These are phyloP conservation scores for Trachemys scripta DNA, from an alignment of 2,113 vertebrate species.

Conservation along the genomic window DNA sequence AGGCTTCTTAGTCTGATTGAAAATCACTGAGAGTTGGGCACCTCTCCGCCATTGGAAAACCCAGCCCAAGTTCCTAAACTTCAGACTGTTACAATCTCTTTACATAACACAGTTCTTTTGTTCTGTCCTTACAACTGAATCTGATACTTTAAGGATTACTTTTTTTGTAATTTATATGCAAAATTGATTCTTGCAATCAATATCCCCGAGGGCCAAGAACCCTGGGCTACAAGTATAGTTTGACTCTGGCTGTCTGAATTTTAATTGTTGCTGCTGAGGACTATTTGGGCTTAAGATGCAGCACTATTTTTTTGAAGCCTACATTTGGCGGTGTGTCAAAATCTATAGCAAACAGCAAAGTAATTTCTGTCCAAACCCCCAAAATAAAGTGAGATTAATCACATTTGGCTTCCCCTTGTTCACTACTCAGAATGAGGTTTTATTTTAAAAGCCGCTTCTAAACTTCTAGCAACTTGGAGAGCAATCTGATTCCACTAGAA, in stretches of 20 bases:
- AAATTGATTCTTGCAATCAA: conserved; percentile 78
- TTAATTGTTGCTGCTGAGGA: conserved; percentile 67
- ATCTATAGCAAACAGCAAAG: conserved; percentile 63
- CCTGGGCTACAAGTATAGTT: conserved; percentile 39
- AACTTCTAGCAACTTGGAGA: background rate
- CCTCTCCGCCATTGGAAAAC: background rate
- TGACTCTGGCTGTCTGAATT: conserved; percentile 53
- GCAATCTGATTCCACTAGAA: background rate
- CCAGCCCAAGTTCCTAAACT: background rate
- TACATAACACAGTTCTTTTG: conserved; percentile 9
- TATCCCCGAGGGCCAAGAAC: conserved; percentile 59
- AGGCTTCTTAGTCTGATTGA: background rate
- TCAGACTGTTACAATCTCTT: conserved; percentile 20
- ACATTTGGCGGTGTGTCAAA: conserved; percentile 57
- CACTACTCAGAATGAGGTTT: conserved; percentile 22
- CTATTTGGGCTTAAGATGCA: conserved; percentile 32
- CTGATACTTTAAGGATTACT: conserved; percentile 69
- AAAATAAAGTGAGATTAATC: conserved; percentile 65
- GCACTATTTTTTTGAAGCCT: background rate
- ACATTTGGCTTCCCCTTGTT: conserved; percentile 1
- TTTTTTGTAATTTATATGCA: conserved; percentile 78
- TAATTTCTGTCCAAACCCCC: conserved; percentile 57
- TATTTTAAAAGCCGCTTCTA: conserved; percentile 32
- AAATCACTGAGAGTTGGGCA: accelerated
- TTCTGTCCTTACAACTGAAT: conserved; percentile 59